Conservation (phyloP, 2,113 vertebrate genomes). For the Antennarius striatus region DNA sequence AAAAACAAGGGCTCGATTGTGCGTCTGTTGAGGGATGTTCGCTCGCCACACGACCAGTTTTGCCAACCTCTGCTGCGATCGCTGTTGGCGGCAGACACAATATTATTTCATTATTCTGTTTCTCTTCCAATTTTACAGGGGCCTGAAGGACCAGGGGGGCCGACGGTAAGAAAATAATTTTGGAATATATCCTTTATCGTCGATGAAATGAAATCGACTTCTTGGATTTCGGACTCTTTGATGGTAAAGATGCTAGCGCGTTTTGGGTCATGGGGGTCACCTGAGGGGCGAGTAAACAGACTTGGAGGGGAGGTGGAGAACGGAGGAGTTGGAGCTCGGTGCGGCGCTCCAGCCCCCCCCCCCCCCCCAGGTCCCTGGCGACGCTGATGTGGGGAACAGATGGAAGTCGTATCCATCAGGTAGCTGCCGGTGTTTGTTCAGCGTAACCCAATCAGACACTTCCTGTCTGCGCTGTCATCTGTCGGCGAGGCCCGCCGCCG, state of each 20-base stretch:
- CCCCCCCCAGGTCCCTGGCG: conserved; percentile 9
- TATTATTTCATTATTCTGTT: conserved; percentile 74
- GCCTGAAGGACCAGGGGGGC: conserved; percentile 91
- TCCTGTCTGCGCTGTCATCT: conserved; percentile 77
- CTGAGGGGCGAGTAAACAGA: background rate
- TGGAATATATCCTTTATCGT: conserved; percentile 6
- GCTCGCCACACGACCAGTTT: conserved; percentile 42
- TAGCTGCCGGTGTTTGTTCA: conserved; percentile 79
- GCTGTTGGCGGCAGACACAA: conserved; percentile 64
- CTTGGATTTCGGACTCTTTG: too few species aligned
- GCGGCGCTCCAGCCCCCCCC: conserved; percentile 15
- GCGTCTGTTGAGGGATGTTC: conserved; percentile 60
- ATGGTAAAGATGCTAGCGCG: too few species aligned
- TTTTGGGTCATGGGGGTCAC: too few species aligned
- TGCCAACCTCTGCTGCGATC: conserved; percentile 63
- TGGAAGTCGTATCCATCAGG: conserved; percentile 72
- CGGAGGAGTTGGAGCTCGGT: conserved; percentile 39
- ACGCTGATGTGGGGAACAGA: conserved; percentile 71
- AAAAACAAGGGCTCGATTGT: conserved; percentile 64
- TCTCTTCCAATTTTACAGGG: conserved; percentile 30
- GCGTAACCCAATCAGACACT: conserved; percentile 80
- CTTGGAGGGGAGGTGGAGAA: conserved; percentile 7
- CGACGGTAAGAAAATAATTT: conserved; percentile 90
- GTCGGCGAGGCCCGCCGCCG: conserved; percentile 71
- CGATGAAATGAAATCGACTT: conserved; percentile 15